Conservation (phyloP, 1,140 invertebrate species). For the Cydia splendana region DNA sequence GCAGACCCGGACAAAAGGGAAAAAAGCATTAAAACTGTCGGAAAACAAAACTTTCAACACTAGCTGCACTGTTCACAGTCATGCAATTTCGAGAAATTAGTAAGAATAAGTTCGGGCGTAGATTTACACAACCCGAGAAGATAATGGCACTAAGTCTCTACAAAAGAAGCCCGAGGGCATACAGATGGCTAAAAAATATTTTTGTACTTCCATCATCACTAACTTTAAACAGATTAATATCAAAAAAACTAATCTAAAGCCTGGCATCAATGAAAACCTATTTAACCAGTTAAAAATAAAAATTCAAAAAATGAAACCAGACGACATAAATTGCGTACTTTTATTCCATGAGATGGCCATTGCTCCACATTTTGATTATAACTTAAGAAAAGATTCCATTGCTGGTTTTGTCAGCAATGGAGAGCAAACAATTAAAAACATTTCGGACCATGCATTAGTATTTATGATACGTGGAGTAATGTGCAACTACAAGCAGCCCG, state of each 20-base stretch:
- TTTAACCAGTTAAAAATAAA: constrained; percentile 46
- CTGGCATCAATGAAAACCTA: constrained; percentile 50
- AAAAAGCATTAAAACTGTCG: constrained; percentile 36
- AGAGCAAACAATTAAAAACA: constrained; percentile 34
- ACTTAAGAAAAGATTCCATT: constrained; percentile 44
- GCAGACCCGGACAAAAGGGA: too few relatives aligned
- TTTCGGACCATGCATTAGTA: constrained; percentile 58
- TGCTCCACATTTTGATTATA: constrained; percentile 49
- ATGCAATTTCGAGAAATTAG: constrained; percentile 37
- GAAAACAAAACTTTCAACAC: constrained; percentile 36
- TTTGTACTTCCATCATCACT: constrained; percentile 40
- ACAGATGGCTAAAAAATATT: constrained; percentile 37
- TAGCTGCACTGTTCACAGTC: constrained; percentile 33
- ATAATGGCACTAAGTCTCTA: constrained; percentile 35
- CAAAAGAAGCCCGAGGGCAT: constrained; percentile 38
- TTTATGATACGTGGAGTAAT: constrained; percentile 55
- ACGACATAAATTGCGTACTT: constrained; percentile 51
- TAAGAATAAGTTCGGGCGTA: constrained; percentile 36
- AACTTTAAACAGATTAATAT: constrained; percentile 39
- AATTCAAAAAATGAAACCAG: constrained; percentile 40
- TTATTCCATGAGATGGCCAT: constrained; percentile 63
- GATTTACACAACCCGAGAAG: constrained; percentile 39
- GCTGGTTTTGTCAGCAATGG: constrained; percentile 49
- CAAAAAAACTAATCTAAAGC: constrained; percentile 36
- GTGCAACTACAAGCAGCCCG: too few relatives aligned